Evolutionary conservation across 2,113 vertebrate species (phyloP).

Genomic region (Gopherus evgoodei): DNA sequence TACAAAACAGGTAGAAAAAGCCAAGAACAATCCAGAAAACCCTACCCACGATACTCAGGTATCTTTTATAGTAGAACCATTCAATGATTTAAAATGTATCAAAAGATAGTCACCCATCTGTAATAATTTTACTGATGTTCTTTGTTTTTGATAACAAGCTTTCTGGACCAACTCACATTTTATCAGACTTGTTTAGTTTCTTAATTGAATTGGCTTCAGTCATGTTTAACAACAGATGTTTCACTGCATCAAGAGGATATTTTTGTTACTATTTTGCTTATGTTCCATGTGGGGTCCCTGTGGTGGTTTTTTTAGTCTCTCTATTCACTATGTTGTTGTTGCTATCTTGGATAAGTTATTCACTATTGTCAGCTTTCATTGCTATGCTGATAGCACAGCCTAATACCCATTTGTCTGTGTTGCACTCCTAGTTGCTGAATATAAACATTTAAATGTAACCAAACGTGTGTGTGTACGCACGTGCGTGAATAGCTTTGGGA

Average conservation of each 20-base stretch:
- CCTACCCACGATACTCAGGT: background rate
- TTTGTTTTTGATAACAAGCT: background rate
- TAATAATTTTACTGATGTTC: background rate
- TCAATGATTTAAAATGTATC: background rate
- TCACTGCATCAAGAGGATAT: constrained; percentile 9
- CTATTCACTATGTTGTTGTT: constrained; percentile 6
- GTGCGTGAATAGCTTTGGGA: background rate
- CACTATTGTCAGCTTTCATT: background rate
- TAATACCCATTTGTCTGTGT: background rate
- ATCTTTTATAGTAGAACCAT: background rate
- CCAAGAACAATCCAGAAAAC: background rate
- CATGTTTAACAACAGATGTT: constrained; percentile 29
- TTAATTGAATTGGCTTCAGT: constrained; percentile 7
- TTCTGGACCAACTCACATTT: background rate
- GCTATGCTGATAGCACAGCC: background rate
- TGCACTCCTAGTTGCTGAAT: background rate
- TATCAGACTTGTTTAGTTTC: constrained; percentile 10
- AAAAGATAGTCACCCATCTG: background rate
- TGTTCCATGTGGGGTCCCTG: constrained; percentile 12
- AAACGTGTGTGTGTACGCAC: background rate
- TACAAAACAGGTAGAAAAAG: background rate
- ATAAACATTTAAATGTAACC: background rate
- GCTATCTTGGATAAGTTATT: background rate
- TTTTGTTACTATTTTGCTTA: constrained; percentile 34
- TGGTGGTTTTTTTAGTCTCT: constrained; percentile 19